Evolutionary conservation across 2,888 invertebrate species (phyloP).

Genomic region (Rotaria magnacalcarata): DNA sequence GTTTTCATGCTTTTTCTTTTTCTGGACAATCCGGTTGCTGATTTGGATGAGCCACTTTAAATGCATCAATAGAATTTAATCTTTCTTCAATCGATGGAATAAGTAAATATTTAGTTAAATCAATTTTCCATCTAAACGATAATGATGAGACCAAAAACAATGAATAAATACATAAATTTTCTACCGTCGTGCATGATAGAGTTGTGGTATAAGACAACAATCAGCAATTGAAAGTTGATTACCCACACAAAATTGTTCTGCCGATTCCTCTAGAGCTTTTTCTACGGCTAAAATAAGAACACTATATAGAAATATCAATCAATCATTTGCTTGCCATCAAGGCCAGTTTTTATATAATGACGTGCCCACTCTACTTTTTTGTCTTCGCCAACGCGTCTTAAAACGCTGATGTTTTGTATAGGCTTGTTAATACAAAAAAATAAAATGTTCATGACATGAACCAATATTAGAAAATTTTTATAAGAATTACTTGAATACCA

Average conservation of each 20-base stretch:
- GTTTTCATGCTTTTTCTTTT: conserved; percentile 48
- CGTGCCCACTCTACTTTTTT: conserved; percentile 86
- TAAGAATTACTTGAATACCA: not conserved
- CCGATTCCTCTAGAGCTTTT: conserved; percentile 60
- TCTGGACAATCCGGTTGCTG: conserved; percentile 86
- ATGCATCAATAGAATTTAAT: conserved; percentile 79
- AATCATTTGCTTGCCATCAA: conserved; percentile 58
- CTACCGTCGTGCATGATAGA: conserved; percentile 83
- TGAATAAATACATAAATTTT: not conserved
- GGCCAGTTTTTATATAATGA: conserved; percentile 83
- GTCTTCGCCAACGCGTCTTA: conserved; percentile 65
- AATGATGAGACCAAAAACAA: not conserved
- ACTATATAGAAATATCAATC: not conserved
- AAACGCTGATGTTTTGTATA: conserved; percentile 80
- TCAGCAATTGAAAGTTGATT: conserved; percentile 89
- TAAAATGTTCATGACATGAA: not conserved
- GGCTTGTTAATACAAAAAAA: conserved; percentile 64
- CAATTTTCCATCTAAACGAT: conserved; percentile 77
- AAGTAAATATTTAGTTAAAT: conserved; percentile 79
- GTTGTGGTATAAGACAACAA: conserved; percentile 87
- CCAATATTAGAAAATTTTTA: too few relatives aligned
- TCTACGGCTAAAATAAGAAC: not conserved
- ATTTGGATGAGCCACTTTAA: conserved; percentile 82
- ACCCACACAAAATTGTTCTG: conserved; percentile 77
- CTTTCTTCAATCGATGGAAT: conserved; percentile 80